phyloP scores from a whole-genome alignment of 2,113 vertebrate species.

The Kryptolebias marmoratus region DNA sequence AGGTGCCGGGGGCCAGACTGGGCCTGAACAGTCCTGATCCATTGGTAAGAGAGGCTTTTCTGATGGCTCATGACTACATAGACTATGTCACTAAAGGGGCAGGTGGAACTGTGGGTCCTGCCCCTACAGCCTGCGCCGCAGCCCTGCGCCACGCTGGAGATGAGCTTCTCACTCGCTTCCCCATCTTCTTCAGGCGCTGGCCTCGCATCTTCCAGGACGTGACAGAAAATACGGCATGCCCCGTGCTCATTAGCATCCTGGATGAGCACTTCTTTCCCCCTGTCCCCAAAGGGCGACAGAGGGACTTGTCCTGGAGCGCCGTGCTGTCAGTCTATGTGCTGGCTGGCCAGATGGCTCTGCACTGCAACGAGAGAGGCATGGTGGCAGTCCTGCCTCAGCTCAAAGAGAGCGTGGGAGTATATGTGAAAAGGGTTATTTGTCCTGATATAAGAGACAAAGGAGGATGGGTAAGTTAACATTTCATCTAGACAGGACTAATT shows the following conservation, averaged over 20 bases:
- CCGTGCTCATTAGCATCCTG: slow-evolving; percentile 72
- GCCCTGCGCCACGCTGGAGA: slow-evolving; percentile 78
- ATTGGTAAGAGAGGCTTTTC: slow-evolving; percentile 76
- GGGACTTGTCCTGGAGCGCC: slow-evolving; percentile 78
- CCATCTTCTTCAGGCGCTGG: slow-evolving; percentile 83
- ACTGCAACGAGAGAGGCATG: slow-evolving; percentile 78
- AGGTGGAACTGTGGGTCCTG: slow-evolving; percentile 32
- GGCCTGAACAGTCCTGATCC: slow-evolving; percentile 71
- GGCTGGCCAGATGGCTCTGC: slow-evolving; percentile 81
- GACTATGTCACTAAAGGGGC: slow-evolving; percentile 73
- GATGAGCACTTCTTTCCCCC: slow-evolving; percentile 77
- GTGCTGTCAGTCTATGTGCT: slow-evolving; percentile 81
- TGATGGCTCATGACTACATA: slow-evolving; percentile 78
- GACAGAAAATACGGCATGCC: slow-evolving; percentile 70
- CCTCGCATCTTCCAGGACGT: slow-evolving; percentile 80
- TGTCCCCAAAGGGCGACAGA: slow-evolving; percentile 36
- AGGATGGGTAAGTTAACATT: slow-evolving; percentile 77
- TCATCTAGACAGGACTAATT: too few species aligned
- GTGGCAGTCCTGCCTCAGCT: slow-evolving; percentile 65
- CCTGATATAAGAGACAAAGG: slow-evolving; percentile 77
- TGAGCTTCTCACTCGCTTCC: slow-evolving; percentile 77
- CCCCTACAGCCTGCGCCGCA: slow-evolving; percentile 63
- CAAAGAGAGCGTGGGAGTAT: slow-evolving; percentile 75
- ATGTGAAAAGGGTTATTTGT: slow-evolving; percentile 80
- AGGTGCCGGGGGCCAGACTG: slow-evolving; percentile 28